Evolutionary conservation across 2,888 invertebrate genomes (phyloP), one percentile per base, ranked within the genome.

Genomic region (Oscheius sp.): DNA sequence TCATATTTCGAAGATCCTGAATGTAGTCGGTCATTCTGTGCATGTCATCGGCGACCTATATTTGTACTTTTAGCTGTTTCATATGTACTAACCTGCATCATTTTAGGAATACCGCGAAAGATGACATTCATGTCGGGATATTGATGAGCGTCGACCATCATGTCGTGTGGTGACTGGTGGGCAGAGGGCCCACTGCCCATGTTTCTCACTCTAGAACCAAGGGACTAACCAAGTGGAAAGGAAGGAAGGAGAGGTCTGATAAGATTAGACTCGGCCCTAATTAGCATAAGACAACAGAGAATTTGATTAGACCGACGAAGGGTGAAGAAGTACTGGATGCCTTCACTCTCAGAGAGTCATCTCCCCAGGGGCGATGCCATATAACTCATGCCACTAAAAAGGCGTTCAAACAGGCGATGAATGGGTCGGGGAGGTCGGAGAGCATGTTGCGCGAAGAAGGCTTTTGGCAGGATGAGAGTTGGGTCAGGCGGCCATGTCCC

Each of bases 31-130:
- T 86, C 86, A 86, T 86, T 70, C 85, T 76, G 77, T 86, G 86
- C 86, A 86, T 86, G 77, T 86, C 86, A 57, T 86, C 86, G n/a
- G 86, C 86, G 11, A 86, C 86, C 85, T 86, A 63, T 4, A 47
- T 42, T 2, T 29, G 5, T 33, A 57, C 70, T 51, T 33, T 80
- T 48, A 21, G 21, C 21, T 21, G 21, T 21, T 21, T 21, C 21
- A 21, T 21, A 21, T 21, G 21, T 21, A 42, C 42, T 5, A 11
- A 70, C 85, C 82, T 85, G 86, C 77, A 86, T 85, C 85, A 86
- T 86, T 75, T 86, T 86, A n/a, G 85, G 86, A 29, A 86, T 86
- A 13, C 84, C 84, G 71, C 85, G 84, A 70, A 86, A 84, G 63
- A 86, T 82, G 70, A 80, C 75, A 70, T 84, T 84, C 82, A 85